These are phyloP conservation scores for Erithacus rubecula DNA, from an alignment of 2,797 vertebrate genomes.

Conservation along the genomic window DNA sequence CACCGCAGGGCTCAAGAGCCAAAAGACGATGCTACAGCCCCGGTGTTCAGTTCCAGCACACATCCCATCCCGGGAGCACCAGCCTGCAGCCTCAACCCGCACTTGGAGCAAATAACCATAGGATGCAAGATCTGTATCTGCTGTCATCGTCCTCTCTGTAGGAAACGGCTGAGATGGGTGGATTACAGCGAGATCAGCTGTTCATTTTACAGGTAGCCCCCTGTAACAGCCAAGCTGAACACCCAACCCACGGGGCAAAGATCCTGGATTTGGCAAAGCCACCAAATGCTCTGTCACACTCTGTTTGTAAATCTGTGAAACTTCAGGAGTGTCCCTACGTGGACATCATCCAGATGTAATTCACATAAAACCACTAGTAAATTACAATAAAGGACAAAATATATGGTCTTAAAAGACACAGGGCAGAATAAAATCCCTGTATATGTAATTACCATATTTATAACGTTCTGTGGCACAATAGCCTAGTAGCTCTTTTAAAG, in stretches of 20 bases:
- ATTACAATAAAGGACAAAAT: neutral
- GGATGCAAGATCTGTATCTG: rapidly evolving
- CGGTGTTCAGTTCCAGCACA: rapidly evolving
- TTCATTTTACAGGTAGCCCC: neutral
- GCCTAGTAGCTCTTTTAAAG: slow-evolving; percentile 59
- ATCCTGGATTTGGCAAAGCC: neutral
- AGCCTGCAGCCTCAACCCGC: neutral
- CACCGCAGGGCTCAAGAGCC: too few relatives aligned
- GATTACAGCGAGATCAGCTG: neutral
- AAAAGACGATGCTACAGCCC: neutral
- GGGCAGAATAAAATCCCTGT: slow-evolving; percentile 11
- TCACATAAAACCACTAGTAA: neutral
- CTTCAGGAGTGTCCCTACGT: neutral
- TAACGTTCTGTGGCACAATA: slow-evolving; percentile 32
- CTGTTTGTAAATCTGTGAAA: neutral
- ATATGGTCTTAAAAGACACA: slow-evolving; percentile 25
- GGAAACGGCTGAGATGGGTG: neutral
- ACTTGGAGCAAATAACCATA: rapidly evolving
- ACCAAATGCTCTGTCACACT: rapidly evolving
- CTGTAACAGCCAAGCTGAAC: neutral
- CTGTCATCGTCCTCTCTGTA: neutral
- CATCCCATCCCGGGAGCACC: rapidly evolving
- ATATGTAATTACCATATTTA: slow-evolving; percentile 63
- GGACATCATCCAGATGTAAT: neutral
- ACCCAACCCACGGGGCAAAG: rapidly evolving